phyloP scores from a whole-genome alignment of 2,888 invertebrate species.

The Apeira syringaria region DNA sequence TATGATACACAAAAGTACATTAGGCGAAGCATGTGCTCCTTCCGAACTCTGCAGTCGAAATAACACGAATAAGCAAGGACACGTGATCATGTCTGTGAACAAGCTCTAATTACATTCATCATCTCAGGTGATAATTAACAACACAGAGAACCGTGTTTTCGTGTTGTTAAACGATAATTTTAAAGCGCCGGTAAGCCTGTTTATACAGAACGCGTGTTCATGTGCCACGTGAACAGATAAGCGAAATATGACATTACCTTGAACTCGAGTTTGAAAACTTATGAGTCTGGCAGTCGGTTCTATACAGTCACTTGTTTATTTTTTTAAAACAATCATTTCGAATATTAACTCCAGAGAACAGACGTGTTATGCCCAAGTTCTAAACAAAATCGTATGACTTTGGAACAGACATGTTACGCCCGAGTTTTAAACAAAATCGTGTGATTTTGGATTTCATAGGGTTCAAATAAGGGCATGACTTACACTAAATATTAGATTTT shows the following conservation, averaged over 20 bases:
- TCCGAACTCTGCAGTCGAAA: conserved; percentile 41
- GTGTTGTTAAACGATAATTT: conserved; percentile 46
- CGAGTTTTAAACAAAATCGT: too few species aligned
- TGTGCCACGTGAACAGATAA: conserved; percentile 36
- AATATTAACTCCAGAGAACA: too few species aligned
- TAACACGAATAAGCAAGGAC: conserved; percentile 57
- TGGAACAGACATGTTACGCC: too few species aligned
- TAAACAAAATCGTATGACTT: too few species aligned
- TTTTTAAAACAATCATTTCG: too few species aligned
- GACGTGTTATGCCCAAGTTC: too few species aligned
- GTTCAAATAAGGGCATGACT: too few species aligned
- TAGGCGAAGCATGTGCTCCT: conserved; percentile 44
- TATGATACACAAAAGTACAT: conserved; percentile 41
- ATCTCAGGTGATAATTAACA: conserved; percentile 62
- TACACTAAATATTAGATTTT: too few species aligned
- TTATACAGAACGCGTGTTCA: conserved; percentile 25
- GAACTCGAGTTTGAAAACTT: conserved; percentile 21
- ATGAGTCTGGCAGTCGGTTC: background rate
- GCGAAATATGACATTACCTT: conserved; percentile 44
- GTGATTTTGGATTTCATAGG: too few species aligned
- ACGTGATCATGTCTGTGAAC: conserved; percentile 57
- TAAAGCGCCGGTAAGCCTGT: conserved; percentile 52
- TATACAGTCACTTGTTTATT: too few species aligned
- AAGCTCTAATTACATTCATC: conserved; percentile 68
- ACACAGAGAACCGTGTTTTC: conserved; percentile 48